Base-by-base conservation (phyloP, 2,888 invertebrate genomes). In the Gerris lacustris region DNA sequence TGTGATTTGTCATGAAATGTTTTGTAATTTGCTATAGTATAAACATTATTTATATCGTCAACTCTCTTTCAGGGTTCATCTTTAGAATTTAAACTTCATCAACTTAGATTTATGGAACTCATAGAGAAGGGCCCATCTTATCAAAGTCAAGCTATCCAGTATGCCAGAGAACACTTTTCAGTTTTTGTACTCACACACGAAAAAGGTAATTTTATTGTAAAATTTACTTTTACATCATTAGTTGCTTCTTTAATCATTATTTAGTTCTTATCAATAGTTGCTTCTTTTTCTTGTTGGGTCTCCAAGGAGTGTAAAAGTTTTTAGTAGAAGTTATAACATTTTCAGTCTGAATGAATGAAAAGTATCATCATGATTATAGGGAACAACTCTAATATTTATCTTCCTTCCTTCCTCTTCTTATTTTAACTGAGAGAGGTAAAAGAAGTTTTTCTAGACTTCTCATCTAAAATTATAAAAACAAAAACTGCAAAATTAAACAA, bases 101-200 rank as follows among this genome's bases (percentile, higher is more conserved):
- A 90, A 75, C 82, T 93, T 76, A 88, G 88, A 75, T 94, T 92
- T 79, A 87, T 94, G 78, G 87, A 89, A 78, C 81, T 91, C 69
- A 81, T 91, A 18, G 84, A 84, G 75, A 82, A 85, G 79, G 89
- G 89, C 5, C 81, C 85, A 44, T 79, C 82, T 55, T 87, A 88
- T 76, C 94, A 94, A 78, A 85, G 84, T 55, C 92, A 94, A 77
- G 94, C 95, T 11, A 90, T 97, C 72, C 82, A 84, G 76, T 96
- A 96, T 82, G 95, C 96, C 6, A 85, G 94, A 55, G 85, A 86
- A 74, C 86, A 92, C 83, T 91, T 97, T 80, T 88, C 90, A 44
- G 88, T 88, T 77, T 92, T 92, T 80, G 89, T 91, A 7, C 82
- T 84, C 72, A 85, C 86, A 74, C 90, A 92, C 79, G 88, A 90